Percentiles rank a stretch among this genome's conserved stretches.
Conservation (phyloP, 1,140 invertebrate species). For the Drosophila sturtevanti region DNA sequence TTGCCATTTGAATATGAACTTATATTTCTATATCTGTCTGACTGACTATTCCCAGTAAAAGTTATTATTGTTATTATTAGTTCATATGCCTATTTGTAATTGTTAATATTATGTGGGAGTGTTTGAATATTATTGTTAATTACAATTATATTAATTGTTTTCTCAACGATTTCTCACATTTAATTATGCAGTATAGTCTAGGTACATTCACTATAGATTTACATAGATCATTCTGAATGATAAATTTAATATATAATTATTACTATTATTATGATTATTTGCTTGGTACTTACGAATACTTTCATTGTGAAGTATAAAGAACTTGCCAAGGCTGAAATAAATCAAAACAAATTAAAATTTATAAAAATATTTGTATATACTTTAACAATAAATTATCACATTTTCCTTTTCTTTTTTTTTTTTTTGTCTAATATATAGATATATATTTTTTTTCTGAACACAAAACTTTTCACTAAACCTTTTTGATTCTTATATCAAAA, state of each 20-base stretch:
- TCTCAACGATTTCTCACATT: constrained; percentile 21
- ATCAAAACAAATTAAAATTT: constrained; percentile 34
- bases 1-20: constrained; percentile 46
- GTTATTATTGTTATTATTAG: constrained; percentile 15
- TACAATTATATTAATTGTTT: constrained; percentile 9
- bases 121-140: constrained; percentile 8
- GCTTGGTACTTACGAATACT: constrained; percentile 74
- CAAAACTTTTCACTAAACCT: background rate
- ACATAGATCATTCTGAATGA: constrained; percentile 17
- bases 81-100: constrained; percentile 8
- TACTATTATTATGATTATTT: constrained; percentile 19
- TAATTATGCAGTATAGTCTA: constrained; percentile 24
- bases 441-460: background rate
- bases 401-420: background rate
- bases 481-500: background rate
- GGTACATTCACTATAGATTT: constrained; percentile 19
- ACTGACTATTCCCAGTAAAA: constrained; percentile 3
- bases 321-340: constrained; percentile 72
- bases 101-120: constrained; percentile 33
- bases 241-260: background rate
- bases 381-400: background rate
- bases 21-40: constrained; percentile 12
- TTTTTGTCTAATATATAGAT: too few relatives aligned
- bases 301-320: constrained; percentile 70
- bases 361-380: constrained; percentile 18